Base-by-base conservation (phyloP, 2,888 invertebrate species). In the Pseudolycoriella hygida region DNA sequence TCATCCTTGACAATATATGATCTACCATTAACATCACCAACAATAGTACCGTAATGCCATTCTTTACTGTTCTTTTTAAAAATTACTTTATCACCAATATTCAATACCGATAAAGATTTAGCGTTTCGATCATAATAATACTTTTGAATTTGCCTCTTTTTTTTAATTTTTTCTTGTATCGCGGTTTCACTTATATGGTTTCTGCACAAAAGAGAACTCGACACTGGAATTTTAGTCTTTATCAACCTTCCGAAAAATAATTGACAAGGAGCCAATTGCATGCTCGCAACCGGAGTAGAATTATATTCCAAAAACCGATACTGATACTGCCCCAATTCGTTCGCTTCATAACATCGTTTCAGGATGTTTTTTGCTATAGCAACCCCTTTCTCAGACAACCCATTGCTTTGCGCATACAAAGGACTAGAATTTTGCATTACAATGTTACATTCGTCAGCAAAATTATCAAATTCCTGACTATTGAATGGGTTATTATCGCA, bases 201-300 rank as follows among this genome's bases (percentile, higher is more conserved):
- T 11, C 30, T 30, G 11, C 6, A 11, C 30, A 30, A 30, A 10
- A 30, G 30, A 10, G 8, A 6, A 30, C 11, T 30, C 8, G 30
- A n/a, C n/a, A n/a, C 11, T 6, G 11, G 30, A 6, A 30, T 30
- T 11, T 11, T 30, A 15, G 62, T 59, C 56, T 53, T 63, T 51
- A 64, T 55, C 17, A 57, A 54, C 17, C 42, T 50, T 10, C 72
- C 71, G 17, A 72, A 69, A 46, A 70, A 54, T 2, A 61, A 61
- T 51, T 69, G 66, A 51, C 67, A 68, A 6, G 64, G 72, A 52
- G 66, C 70, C 30, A 30, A 10, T 30, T 30, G 6, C 30, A 30
- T 30, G 11, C 30, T 30, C 6, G 30, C 30, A 6, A 30, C 30
- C 11, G 30, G 11, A 30, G 30, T 30, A 10, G 30, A 6, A 11